Evolutionary conservation across 2,888 invertebrate genomes (phyloP), one percentile per base, ranked within the genome.

Genomic region (Torymus texanus): DNA sequence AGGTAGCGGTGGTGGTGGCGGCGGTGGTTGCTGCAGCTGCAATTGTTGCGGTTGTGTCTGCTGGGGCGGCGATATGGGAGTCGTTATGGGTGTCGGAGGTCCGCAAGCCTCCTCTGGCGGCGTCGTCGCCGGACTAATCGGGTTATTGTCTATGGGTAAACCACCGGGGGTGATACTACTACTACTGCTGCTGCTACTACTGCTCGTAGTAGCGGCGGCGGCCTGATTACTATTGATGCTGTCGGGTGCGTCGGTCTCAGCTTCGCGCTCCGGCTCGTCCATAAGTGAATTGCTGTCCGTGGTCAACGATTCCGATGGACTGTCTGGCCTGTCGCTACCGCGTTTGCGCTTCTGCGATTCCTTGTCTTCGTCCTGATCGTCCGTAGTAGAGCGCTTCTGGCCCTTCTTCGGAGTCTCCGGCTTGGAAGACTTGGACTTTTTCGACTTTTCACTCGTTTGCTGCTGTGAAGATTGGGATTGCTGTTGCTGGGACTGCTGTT

Each of bases 271-370:
- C 14, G 90, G 91, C 80, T 93, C 93, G 88, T 95, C 95, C 91
- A 95, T 94, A 67, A 95, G 94, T 61, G 96, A 95, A 86, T 95
- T 96, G 86, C 96, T 96, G 87, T 96, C 96, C 82, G 96, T 95
- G 65, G 96, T 96, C 81, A 96, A 93, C 88, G 96, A 96, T 88
- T 95, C 95, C 61, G 95, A 94, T 14, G 97, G 97, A 91, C 96
- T 97, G 87, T 95, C 93, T 14, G 93, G 92, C 78, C 92, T 91
- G 82, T 94, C 93, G 70, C 88, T 90, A 85, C 92, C 93, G 11
- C 79, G 79, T 16, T 91, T 93, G 88, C 89, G 92, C 90, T 92
- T 94, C 90, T 89, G 92, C 88, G 92, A 92, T 90, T 92, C 93
- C 90, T 89, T 93, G 88, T 88, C 91, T 71, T 93, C 93, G 84